phyloP scores from a whole-genome alignment of 2,888 invertebrate genomes.

The Thumatha senex region DNA sequence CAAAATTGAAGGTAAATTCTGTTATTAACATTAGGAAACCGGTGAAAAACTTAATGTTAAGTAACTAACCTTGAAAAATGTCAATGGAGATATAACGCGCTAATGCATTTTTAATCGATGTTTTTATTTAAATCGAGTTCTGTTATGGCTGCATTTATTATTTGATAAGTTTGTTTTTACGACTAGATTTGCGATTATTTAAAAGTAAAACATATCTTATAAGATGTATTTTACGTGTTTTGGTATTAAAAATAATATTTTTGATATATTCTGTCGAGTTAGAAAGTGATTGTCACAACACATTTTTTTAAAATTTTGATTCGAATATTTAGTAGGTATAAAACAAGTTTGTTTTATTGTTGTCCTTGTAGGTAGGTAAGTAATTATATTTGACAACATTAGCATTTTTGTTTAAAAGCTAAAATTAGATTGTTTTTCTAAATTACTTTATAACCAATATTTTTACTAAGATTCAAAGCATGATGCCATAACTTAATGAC shows the following conservation, averaged over 20 bases:
- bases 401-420: not conserved
- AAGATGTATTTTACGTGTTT: too few relatives aligned
- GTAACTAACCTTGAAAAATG: slow-evolving; percentile 27
- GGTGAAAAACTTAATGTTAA: slow-evolving; percentile 30
- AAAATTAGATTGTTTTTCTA: not conserved
- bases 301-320: not conserved
- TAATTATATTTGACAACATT: not conserved
- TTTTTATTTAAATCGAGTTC: slow-evolving; percentile 19
- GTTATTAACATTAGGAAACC: slow-evolving; percentile 42
- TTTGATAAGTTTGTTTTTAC: slow-evolving; percentile 17
- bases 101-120: slow-evolving; percentile 31
- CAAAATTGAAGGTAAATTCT: slow-evolving; percentile 68
- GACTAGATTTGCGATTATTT: not conserved
- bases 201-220: too few relatives aligned
- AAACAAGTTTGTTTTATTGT: not conserved
- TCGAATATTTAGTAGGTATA: not conserved
- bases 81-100: slow-evolving; percentile 5
- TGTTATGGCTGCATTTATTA: slow-evolving; percentile 21
- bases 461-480: not conserved
- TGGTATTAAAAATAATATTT: too few relatives aligned
- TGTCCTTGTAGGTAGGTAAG: not conserved
- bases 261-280: too few relatives aligned
- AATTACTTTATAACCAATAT: not conserved
- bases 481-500: not conserved
- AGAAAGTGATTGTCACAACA: not conserved